Conservation (phyloP, 2,797 vertebrate species). For the Hemitrygon akajei region DNA sequence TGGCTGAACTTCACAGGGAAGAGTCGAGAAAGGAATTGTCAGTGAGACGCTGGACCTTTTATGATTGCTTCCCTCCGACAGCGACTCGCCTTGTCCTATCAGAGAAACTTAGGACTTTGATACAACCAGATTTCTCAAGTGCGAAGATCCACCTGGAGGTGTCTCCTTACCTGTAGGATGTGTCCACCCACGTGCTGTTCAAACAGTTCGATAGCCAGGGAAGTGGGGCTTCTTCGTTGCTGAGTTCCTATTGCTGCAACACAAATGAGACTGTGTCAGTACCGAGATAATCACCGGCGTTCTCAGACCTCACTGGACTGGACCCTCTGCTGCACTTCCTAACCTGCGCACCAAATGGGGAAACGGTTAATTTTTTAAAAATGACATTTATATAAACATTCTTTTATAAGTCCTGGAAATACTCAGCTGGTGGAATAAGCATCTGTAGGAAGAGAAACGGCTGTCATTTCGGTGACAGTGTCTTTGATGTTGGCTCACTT, state of each 20-base stretch:
- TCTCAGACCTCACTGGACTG: not conserved
- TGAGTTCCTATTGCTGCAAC: constrained; percentile 44
- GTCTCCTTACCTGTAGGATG: constrained; percentile 72
- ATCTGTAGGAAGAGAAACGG: too few relatives aligned
- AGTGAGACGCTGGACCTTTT: too few relatives aligned
- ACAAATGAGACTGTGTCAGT: constrained; percentile 25
- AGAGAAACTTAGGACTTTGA: not conserved
- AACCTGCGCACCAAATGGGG: not conserved
- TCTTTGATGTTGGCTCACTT: too few relatives aligned
- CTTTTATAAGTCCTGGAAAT: too few relatives aligned
- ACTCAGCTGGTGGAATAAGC: too few relatives aligned
- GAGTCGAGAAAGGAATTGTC: too few relatives aligned
- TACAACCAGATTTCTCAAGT: too few relatives aligned
- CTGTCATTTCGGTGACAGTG: too few relatives aligned
- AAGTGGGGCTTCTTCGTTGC: constrained; percentile 58
- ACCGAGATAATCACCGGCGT: not conserved
- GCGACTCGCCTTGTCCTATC: not conserved
- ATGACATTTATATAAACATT: too few relatives aligned
- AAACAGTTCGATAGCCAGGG: constrained; percentile 72
- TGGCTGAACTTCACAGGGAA: too few relatives aligned
- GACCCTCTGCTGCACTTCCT: too few relatives aligned
- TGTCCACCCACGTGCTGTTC: constrained; percentile 81
- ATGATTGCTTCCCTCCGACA: too few relatives aligned
- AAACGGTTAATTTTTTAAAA: not conserved
- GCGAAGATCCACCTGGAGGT: not conserved